phyloP scores from a whole-genome alignment of 2,888 invertebrate genomes.

The Amphipyra berbera region DNA sequence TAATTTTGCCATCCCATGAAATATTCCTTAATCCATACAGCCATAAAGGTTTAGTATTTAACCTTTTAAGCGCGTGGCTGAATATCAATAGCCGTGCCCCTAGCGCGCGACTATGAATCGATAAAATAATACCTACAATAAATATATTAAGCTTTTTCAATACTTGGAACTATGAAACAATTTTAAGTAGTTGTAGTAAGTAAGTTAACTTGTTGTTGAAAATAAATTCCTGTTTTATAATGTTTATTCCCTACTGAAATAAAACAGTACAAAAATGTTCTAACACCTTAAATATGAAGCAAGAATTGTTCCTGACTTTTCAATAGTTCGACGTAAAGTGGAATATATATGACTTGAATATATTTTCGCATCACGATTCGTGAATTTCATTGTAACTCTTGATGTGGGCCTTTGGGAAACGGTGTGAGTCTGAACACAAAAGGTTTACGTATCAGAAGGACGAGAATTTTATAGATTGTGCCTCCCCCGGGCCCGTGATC shows the following conservation, averaged over 20 bases:
- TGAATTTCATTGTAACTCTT: conserved; percentile 67
- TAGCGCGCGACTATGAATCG: too few relatives aligned
- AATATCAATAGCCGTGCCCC: too few relatives aligned
- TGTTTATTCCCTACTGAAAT: background rate
- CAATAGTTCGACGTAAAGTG: conserved; percentile 28
- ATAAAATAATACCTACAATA: too few relatives aligned
- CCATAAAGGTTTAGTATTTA: too few relatives aligned
- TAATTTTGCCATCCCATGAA: too few relatives aligned
- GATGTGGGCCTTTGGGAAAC: conserved; percentile 65
- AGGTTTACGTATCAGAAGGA: conserved; percentile 69
- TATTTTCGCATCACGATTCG: conserved; percentile 61
- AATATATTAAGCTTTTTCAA: too few relatives aligned
- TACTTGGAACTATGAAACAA: too few relatives aligned
- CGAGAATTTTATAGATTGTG: conserved; percentile 73
- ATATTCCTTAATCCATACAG: too few relatives aligned
- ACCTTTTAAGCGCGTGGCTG: too few relatives aligned
- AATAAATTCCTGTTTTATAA: too few relatives aligned
- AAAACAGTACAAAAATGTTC: background rate
- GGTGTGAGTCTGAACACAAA: conserved; percentile 67
- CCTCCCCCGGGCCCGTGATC: conserved; percentile 63
- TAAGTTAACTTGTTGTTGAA: too few relatives aligned
- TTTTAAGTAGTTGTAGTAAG: too few relatives aligned
- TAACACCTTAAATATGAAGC: conserved; percentile 18
- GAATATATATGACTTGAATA: conserved; percentile 59
- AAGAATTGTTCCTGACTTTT: conserved; percentile 26